Evolutionary conservation across 2,113 vertebrate species (phyloP), one percentile per base, ranked within the genome.

Genomic region (Serinus canaria): DNA sequence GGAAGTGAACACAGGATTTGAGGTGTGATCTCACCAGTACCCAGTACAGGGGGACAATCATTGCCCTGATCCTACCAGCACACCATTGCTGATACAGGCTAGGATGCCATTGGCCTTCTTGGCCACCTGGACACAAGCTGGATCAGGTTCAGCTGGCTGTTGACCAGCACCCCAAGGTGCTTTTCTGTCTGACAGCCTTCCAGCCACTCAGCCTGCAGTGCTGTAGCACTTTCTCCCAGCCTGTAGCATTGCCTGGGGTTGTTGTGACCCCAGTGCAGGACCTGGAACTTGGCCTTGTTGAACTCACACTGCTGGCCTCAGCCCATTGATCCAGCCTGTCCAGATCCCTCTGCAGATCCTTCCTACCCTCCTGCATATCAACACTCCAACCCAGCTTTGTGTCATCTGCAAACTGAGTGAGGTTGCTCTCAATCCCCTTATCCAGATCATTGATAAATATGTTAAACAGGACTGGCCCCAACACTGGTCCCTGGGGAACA

Each of bases 1-100:
- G 22, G 17, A 55, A 63, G 20, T 41, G 20, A 27, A 5, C 3
- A 7, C 13, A 35, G 30, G 8, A 31, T n/a, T 62, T 7, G 4
- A 31, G 13, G 10, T 47, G 16, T 23, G 41, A 16, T 3, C 10
- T 77, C 33, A n/a, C 3, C 63, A 33, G 55, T 22, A 20, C 12
- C 2, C 1, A 2, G 15, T 12, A 23, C 10, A 66, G 15, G 10
- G 14, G 11, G 5, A 18, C 1, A 3, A 8, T 13, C 63, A 8
- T 18, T 87, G 33, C 7, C 33, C 55, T 62, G 12, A 12, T 22
- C 28, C 23, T n/a, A 11, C 23, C 33, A 63, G 23, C 12, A 23
- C 35, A 16, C 3, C 20, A 5, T 7, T 73, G 33, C 15, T 80
- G 31, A 37, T 19, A 8, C 10, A 58, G 5, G 8, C 25, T 37